Conservation (phyloP, 2,888 invertebrate genomes). For the Germaria angustata region DNA sequence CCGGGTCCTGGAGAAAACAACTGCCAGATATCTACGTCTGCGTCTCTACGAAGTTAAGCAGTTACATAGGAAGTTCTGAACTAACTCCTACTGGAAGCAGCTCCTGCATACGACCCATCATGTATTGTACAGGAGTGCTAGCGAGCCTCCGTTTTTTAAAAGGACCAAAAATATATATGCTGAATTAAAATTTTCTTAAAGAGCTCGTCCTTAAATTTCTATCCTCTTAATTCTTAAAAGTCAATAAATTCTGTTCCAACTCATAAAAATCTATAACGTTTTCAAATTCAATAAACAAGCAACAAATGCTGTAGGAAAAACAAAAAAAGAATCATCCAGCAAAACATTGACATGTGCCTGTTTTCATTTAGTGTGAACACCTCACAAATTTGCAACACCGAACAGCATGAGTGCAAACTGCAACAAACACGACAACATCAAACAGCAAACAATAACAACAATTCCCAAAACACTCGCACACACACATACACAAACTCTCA, state of each 20-base stretch:
- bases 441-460: constrained; percentile 35
- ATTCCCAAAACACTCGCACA: constrained; percentile 4
- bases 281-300: constrained; percentile 54
- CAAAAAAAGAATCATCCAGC: neutral
- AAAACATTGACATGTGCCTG: constrained; percentile 65
- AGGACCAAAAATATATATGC: no score
- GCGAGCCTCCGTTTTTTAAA: no score
- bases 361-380: constrained; percentile 65
- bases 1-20: no score
- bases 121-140: no score
- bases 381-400: constrained; percentile 66
- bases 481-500: neutral
- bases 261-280: constrained; percentile 27
- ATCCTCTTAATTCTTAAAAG: no score
- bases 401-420: constrained; percentile 67
- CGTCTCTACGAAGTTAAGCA: no score
- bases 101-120: no score
- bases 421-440: constrained; percentile 64
- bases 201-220: no score
- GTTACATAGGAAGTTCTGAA: no score
- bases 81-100: no score
- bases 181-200: neutral
- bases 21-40: no score
- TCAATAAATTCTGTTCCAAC: neutral
- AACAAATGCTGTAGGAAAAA: neutral